Evolutionary conservation across 2,113 vertebrate genomes (phyloP).

Genomic region (Andinoacara biseriatus): DNA sequence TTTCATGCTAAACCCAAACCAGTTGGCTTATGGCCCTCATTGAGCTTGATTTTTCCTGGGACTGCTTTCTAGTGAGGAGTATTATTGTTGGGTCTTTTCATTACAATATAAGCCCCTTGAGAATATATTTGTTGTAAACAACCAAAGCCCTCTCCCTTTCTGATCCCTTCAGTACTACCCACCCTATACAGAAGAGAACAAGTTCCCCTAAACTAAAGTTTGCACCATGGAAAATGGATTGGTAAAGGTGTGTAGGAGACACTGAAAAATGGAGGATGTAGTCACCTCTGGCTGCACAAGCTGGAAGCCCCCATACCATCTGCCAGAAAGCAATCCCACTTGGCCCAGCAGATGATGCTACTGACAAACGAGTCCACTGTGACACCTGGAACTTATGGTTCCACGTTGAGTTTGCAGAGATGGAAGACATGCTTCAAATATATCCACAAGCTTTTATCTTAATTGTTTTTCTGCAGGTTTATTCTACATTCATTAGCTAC

Average conservation of each 20-base stretch:
- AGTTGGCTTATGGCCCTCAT: background rate
- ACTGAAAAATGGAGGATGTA: background rate
- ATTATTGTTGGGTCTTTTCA: background rate
- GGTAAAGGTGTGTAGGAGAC: background rate
- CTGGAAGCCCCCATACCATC: background rate
- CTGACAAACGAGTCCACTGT: slow-evolving; percentile 1
- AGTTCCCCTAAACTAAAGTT: background rate
- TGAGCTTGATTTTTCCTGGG: background rate
- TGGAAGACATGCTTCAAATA: background rate
- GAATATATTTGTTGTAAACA: background rate
- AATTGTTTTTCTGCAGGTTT: background rate
- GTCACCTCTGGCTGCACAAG: slow-evolving; percentile 9
- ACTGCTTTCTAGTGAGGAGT: background rate
- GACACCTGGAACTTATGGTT: background rate
- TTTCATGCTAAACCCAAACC: background rate
- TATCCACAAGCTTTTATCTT: background rate
- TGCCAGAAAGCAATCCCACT: background rate
- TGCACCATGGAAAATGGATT: background rate
- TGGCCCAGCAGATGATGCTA: slow-evolving; percentile 9
- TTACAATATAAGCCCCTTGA: background rate
- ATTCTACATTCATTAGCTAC: background rate
- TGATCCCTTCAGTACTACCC: background rate
- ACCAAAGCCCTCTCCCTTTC: background rate
- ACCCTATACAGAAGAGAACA: background rate
- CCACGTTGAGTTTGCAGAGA: background rate